These are phyloP conservation scores for Eulemur macaco DNA, from an alignment of 2,113 vertebrate species.

Conservation along the genomic window DNA sequence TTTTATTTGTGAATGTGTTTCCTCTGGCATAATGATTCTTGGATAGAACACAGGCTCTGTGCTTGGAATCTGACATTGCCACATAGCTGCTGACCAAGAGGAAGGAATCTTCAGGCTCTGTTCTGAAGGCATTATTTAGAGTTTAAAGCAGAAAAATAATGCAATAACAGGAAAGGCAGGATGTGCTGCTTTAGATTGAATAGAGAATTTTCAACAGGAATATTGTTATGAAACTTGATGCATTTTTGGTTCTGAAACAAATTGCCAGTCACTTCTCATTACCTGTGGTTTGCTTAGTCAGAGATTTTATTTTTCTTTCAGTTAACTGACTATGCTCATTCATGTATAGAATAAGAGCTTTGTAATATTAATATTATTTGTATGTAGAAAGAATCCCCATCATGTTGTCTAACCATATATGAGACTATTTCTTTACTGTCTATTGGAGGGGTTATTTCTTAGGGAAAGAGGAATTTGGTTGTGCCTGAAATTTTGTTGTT, in stretches of 20 bases:
- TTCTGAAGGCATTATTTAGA: background rate
- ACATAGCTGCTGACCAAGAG: background rate
- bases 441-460: background rate
- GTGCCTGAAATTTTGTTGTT: background rate
- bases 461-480: background rate
- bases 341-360: background rate
- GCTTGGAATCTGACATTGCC: background rate
- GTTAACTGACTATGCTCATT: background rate
- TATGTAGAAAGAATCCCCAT: background rate
- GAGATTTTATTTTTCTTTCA: background rate
- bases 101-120: background rate
- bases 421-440: background rate
- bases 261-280: background rate
- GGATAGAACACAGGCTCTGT: background rate
- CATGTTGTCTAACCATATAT: background rate
- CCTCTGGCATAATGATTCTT: background rate
- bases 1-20: background rate
- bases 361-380: background rate
- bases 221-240: background rate
- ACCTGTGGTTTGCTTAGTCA: background rate
- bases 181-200: background rate
- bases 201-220: background rate
- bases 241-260: conserved; percentile 9
- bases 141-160: background rate
- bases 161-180: background rate